Conservation (phyloP, 2,797 vertebrate species). For the Tragopan temminckii region DNA sequence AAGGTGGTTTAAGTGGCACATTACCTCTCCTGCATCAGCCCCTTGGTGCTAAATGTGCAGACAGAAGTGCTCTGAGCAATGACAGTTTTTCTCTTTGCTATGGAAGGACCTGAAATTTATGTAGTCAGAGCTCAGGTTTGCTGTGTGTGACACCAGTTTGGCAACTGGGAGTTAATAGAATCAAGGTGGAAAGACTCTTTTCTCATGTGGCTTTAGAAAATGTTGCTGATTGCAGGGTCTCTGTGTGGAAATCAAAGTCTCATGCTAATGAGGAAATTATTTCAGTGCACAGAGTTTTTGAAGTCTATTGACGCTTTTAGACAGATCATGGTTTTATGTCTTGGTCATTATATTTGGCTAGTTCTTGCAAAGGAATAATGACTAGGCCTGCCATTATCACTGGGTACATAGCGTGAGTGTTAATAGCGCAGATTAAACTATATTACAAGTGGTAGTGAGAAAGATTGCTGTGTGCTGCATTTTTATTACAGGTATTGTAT, state of each 20-base stretch:
- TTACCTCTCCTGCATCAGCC: not conserved
- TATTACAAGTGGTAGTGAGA: not conserved
- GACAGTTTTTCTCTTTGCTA: not conserved
- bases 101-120: rapidly evolving
- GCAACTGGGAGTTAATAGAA: not conserved
- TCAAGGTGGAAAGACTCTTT: not conserved
- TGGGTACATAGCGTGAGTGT: not conserved
- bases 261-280: not conserved
- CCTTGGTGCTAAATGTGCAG: not conserved
- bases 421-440: not conserved
- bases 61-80: not conserved
- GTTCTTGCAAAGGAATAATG: not conserved
- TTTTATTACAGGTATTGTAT: not conserved
- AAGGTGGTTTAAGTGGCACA: not conserved
- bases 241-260: not conserved
- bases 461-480: not conserved
- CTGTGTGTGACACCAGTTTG: not conserved
- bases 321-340: not conserved
- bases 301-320: not conserved
- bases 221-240: not conserved
- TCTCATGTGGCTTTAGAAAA: not conserved
- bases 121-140: not conserved
- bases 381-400: not conserved
- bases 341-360: not conserved
- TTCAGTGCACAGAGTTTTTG: not conserved